Conservation (phyloP, 2,888 invertebrate genomes). For the Synanthedon andrenaeformis region DNA sequence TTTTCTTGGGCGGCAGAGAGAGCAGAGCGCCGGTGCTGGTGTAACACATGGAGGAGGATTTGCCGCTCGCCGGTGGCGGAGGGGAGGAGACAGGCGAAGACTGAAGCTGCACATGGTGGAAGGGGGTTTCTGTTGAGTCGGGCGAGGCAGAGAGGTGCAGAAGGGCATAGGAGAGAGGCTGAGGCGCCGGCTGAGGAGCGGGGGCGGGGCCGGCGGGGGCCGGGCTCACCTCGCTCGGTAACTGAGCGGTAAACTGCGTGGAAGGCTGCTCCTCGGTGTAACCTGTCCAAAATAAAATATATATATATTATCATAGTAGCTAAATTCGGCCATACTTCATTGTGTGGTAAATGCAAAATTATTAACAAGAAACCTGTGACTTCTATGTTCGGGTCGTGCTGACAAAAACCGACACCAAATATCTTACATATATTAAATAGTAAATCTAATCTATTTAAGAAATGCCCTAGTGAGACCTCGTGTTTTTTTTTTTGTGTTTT, state of each 20-base stretch:
- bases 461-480: no score
- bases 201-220: slow-evolving; percentile 55
- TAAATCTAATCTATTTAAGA: no score
- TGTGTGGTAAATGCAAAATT: no score
- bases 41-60: slow-evolving; percentile 85
- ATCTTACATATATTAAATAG: no score
- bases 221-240: slow-evolving; percentile 78
- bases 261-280: slow-evolving; percentile 83
- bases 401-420: no score
- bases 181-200: slow-evolving; percentile 46
- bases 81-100: slow-evolving; percentile 59
- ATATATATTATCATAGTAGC: not conserved
- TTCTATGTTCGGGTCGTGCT: no score
- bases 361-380: no score
- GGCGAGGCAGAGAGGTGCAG: slow-evolving; percentile 53
- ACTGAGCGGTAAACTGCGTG: slow-evolving; percentile 81
- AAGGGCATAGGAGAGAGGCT: slow-evolving; percentile 62
- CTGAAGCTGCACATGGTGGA: slow-evolving; percentile 59
- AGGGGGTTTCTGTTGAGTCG: slow-evolving; percentile 47
- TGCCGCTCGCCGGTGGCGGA: slow-evolving; percentile 71
- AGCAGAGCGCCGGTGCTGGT: slow-evolving; percentile 87
- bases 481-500: no score
- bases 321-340: no score
- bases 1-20: slow-evolving; percentile 89
- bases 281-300: slow-evolving; percentile 62